Conservation (phyloP, 2,888 invertebrate species). For the Antheraea assamensis region DNA sequence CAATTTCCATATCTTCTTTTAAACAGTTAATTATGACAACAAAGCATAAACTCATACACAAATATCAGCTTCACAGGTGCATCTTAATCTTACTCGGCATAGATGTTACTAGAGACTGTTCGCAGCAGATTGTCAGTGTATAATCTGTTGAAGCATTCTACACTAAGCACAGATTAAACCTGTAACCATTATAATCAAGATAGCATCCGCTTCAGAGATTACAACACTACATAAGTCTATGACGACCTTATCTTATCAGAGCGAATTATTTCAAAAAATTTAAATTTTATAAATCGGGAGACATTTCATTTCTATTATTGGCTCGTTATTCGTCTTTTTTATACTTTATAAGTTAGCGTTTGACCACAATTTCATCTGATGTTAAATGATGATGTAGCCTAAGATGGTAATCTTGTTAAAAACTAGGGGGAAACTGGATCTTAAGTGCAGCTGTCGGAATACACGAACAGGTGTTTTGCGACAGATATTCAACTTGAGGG, state of each 20-base stretch:
- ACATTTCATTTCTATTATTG: not conserved
- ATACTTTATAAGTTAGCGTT: too few species aligned
- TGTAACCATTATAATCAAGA: not conserved
- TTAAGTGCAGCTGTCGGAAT: too few species aligned
- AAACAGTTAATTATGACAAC: not conserved
- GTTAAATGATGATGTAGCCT: too few species aligned
- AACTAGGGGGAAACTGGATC: too few species aligned
- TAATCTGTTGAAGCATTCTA: not conserved
- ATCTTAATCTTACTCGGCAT: not conserved
- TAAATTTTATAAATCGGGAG: not conserved
- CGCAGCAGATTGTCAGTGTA: slow-evolving; percentile 7
- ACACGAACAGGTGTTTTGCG: too few species aligned
- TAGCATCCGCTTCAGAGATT: slow-evolving; percentile 3
- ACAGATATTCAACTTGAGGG: too few species aligned
- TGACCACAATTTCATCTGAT: too few species aligned
- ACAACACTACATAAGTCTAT: not conserved
- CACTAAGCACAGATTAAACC: not conserved
- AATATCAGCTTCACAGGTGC: not conserved
- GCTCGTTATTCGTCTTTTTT: not conserved
- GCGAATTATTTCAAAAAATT: not conserved
- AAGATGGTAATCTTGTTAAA: too few species aligned
- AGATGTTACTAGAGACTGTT: not conserved
- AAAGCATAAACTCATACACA: not conserved
- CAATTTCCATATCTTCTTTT: not conserved
- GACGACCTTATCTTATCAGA: not conserved